Conservation (phyloP, 1,140 invertebrate genomes). For the Lamellibrachia luymesi region DNA sequence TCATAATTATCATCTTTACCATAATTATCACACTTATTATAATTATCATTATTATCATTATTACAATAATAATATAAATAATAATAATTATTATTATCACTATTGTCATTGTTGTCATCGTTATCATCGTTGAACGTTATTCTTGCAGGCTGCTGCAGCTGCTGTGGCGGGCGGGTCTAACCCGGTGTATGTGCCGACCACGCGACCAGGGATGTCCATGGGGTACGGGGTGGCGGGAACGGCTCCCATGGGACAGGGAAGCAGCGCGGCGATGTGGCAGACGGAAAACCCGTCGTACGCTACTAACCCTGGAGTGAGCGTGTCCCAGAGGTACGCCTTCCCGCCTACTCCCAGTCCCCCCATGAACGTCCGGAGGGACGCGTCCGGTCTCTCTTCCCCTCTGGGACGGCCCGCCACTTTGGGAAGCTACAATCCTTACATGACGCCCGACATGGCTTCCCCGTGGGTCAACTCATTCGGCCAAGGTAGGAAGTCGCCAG, state of each 20-base stretch:
- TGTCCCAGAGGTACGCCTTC: constrained; percentile 20
- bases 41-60: too few relatives aligned
- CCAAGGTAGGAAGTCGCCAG: background rate
- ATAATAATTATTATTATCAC: too few relatives aligned
- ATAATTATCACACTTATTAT: too few relatives aligned
- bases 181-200: constrained; percentile 52
- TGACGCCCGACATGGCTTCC: background rate
- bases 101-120: too few relatives aligned
- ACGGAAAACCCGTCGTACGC: constrained; percentile 19
- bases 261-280: constrained; percentile 13
- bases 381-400: background rate
- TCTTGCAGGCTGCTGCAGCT: background rate
- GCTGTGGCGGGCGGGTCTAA: constrained; percentile 33
- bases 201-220: constrained; percentile 45
- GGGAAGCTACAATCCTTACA: background rate
- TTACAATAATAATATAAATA: too few relatives aligned
- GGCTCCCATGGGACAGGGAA: background rate
- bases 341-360: constrained; percentile 25
- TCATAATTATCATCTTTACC: too few relatives aligned
- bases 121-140: too few relatives aligned
- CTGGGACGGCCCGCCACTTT: constrained; percentile 12
- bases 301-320: background rate
- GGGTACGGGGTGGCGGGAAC: constrained; percentile 37
- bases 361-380: constrained; percentile 7
- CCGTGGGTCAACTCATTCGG: background rate